phyloP scores from a whole-genome alignment of 2,888 invertebrate species.

The Julus scandinavius region DNA sequence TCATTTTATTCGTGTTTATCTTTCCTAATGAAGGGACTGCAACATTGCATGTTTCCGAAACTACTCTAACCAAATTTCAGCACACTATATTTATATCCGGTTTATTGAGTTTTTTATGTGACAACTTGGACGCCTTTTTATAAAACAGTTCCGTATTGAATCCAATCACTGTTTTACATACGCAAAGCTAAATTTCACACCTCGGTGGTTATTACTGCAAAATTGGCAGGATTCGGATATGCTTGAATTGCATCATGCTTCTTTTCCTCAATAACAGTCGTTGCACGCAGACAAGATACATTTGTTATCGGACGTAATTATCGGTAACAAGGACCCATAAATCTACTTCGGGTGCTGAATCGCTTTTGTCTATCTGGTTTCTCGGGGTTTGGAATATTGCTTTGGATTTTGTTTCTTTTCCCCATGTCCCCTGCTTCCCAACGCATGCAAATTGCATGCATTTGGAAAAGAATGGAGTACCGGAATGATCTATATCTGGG shows the following conservation, averaged over 20 bases:
- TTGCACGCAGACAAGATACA: too few species aligned
- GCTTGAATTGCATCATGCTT: neutral
- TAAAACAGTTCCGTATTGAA: neutral
- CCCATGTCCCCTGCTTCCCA: too few species aligned
- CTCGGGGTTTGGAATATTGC: neutral
- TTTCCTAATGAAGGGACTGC: too few species aligned
- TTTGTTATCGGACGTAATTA: too few species aligned
- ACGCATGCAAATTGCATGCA: neutral
- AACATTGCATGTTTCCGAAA: too few species aligned
- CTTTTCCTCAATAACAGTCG: neutral
- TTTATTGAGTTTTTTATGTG: too few species aligned
- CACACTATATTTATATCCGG: too few species aligned
- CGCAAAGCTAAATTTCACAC: neutral
- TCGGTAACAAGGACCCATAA: neutral
- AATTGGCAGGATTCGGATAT: neutral
- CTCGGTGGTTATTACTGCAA: constrained; percentile 24
- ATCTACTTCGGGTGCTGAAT: neutral
- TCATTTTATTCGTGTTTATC: too few species aligned
- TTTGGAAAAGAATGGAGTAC: neutral
- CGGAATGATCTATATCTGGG: neutral
- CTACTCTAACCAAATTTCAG: too few species aligned
- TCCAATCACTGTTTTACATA: neutral
- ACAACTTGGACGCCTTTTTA: neutral
- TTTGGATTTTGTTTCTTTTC: neutral
- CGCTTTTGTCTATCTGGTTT: neutral